Base-by-base conservation (phyloP, 2,797 vertebrate genomes). In the Cuculus canorus region DNA sequence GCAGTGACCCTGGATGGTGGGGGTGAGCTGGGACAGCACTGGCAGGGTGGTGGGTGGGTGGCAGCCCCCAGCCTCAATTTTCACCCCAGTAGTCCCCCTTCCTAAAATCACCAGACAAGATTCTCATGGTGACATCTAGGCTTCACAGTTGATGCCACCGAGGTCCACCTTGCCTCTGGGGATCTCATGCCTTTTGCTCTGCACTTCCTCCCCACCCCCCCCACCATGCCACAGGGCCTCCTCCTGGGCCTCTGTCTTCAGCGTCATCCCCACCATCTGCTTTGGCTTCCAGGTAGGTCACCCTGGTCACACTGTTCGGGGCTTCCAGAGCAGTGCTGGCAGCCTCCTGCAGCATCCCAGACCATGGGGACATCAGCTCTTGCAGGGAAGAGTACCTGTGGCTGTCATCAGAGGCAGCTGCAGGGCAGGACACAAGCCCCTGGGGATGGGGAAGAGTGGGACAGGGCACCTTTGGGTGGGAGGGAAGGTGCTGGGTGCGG, bases 261-360 rank as follows among this genome's bases (percentile, higher is more conserved):
- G 98, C 0, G 98, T 99, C 91, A 98, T 99, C 83, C 99, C 99
- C 5, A 99, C 99, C 91, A 99, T 99, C 98, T 99, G 99, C 97
- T 99, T 99, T 3, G 99, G 99, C 61, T 99, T 99, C 96, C 99
- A 99, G 98, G 99, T 99, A 97, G 24, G 93, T 84, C 24, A 61
- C 33, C 10, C 47, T 56, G 81, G 24, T 25, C 5, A 14, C 30
- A 24, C 35, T 27, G 23, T 70, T 50, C 7, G 4, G 4, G 3
- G 39, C 13, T 80, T 23, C 25, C 1, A 3, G 22, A 21, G 25
- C 3, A 4, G 16, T 17, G 25, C 50, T 73, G 59, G 33, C 72
- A 86, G 52, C 17, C 32, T 18, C 11, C 48, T 0, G 0, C 4
- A 5, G 21, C 37, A 27, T 41, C 22, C 50, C 3, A 4, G 45